These are phyloP conservation scores for Parus major DNA, from an alignment of 2,113 vertebrate species.

Conservation along the genomic window DNA sequence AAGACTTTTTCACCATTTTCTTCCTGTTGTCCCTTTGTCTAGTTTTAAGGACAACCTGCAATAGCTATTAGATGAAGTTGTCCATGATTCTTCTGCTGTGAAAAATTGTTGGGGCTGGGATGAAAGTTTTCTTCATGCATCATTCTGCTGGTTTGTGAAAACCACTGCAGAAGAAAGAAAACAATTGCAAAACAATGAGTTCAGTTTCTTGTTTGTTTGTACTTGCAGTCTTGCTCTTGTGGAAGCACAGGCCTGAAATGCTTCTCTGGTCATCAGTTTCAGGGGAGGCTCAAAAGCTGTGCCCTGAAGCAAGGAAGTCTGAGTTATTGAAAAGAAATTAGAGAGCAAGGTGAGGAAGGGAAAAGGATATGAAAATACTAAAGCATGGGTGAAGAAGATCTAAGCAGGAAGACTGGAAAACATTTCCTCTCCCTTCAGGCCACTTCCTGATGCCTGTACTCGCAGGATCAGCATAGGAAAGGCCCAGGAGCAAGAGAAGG, in stretches of 20 bases:
- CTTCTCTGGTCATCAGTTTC: not conserved
- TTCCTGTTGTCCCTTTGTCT: not conserved
- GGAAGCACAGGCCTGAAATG: not conserved
- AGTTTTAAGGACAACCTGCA: not conserved
- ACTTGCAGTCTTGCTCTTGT: not conserved
- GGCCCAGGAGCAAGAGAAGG: not conserved
- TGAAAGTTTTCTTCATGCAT: not conserved
- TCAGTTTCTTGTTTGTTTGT: not conserved
- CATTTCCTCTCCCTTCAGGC: not conserved
- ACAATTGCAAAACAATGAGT: not conserved
- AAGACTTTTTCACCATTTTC: not conserved
- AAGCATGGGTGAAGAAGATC: not conserved
- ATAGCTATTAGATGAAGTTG: not conserved
- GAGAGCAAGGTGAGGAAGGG: not conserved
- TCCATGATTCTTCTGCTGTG: not conserved
- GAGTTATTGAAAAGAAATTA: not conserved
- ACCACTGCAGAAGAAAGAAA: not conserved
- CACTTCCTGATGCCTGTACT: not conserved
- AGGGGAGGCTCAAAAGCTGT: not conserved
- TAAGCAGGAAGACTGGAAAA: not conserved
- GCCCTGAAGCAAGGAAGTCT: not conserved
- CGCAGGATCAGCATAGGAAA: rapidly evolving
- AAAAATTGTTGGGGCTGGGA: not conserved
- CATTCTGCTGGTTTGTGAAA: not conserved
- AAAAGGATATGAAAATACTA: not conserved